Percentiles rank a stretch among this genome's conserved stretches.
phyloP scores from a whole-genome alignment of 1,140 invertebrate species.

The Drosophila prosaltans region DNA sequence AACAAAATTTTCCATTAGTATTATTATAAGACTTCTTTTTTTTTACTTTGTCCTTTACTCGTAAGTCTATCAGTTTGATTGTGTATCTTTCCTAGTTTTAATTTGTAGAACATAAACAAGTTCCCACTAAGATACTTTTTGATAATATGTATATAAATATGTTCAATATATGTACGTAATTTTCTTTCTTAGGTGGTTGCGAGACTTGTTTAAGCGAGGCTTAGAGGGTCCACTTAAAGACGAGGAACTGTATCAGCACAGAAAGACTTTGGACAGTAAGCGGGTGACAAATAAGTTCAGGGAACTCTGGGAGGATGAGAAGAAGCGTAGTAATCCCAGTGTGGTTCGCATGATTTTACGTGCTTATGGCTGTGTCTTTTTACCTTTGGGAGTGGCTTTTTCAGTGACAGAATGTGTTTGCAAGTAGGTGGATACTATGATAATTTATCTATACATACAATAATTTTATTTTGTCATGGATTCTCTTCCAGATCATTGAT shows the following conservation, averaged over 20 bases:
- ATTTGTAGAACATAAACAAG: neutral
- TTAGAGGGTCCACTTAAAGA: conserved; percentile 83
- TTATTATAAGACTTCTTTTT: neutral
- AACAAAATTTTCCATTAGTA: neutral
- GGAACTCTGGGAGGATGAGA: conserved; percentile 72
- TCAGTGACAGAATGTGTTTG: conserved; percentile 84
- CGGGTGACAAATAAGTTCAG: conserved; percentile 69
- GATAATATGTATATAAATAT: too few species aligned
- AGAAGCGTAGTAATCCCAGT: conserved; percentile 83
- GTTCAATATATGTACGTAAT: too few species aligned
- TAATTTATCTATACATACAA: too few species aligned
- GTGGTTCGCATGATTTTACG: conserved; percentile 84
- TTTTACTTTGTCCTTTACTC: too few species aligned
- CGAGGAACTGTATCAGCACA: conserved; percentile 84
- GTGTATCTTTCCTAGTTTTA: too few species aligned
- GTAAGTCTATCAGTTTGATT: too few species aligned
- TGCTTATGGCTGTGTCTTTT: conserved; percentile 84
- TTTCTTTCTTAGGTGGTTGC: conserved; percentile 80
- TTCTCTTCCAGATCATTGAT: conserved; percentile 85
- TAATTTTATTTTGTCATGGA: too few species aligned
- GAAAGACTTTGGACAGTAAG: conserved; percentile 68
- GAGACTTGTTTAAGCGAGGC: conserved; percentile 83
- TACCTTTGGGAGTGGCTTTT: conserved; percentile 84
- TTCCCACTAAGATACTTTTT: neutral
- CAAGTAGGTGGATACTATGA: conserved; percentile 80